Evolutionary conservation across 2,113 vertebrate species (phyloP), one percentile per base, ranked within the genome.

Genomic region (Ammodytes marinus): DNA sequence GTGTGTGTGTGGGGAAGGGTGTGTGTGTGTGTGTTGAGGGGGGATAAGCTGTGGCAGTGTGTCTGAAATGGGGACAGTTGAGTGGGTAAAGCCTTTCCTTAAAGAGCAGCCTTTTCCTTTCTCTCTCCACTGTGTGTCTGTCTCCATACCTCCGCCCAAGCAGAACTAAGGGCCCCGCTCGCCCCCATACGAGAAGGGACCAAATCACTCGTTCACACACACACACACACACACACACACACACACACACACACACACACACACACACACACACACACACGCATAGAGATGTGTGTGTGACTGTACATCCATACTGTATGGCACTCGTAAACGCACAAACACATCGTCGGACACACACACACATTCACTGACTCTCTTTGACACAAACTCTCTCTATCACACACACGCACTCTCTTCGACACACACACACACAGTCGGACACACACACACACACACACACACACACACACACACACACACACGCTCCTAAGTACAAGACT

Each of bases 21-120:
- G 27, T 27, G 27, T 27, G 27, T 27, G 27, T 27, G 27, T 27
- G 27, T 27, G 27, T 89, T 75, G 80, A 50, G 61, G 74, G 88
- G 82, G 91, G 85, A 86, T 90, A 88, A 92, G 87, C 91, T 58
- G 85, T 27, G 84, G 78, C 83, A 84, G 86, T 87, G 80, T 83
- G 92, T 92, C 89, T 92, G 85, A 91, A 90, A 87, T 43, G 81
- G 93, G 87, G 92, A 89, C 89, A 93, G 85, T 92, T 80, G 82
- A 92, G 85, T 91, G 92, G 89, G 87, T 87, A 93, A 93, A 92
- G 87, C 91, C 88, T 83, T 27, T 77, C 82, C 88, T 89, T 85
- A 85, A 88, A 91, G 79, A 86, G 76, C 27, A 84, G 63, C 82
- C 45, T 66, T 66, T 45, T 10, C 50, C 85, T 58, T 74, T 40